A percentile compares a stretch with the other conserved stretches of the same genome.
These are phyloP conservation scores for Tuberolachnus salignus DNA, from an alignment of 2,888 invertebrate genomes.

Conservation along the genomic window DNA sequence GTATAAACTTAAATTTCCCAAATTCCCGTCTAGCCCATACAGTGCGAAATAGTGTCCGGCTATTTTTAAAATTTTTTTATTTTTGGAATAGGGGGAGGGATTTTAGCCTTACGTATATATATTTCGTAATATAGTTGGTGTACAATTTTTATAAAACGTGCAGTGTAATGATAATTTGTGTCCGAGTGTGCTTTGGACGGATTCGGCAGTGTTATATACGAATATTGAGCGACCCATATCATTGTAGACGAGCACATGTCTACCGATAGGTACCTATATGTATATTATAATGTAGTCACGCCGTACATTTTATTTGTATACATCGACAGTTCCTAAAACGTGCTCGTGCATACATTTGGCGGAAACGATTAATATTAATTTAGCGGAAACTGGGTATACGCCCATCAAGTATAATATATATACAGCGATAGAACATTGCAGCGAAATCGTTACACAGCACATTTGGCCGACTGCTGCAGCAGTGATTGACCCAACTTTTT, in stretches of 20 bases:
- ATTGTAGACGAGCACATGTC: not conserved
- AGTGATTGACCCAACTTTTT: slow-evolving; percentile 30
- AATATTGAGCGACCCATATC: not conserved
- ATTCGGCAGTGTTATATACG: slow-evolving; percentile 11
- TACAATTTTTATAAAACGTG: no score
- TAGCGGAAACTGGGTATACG: slow-evolving; percentile 45
- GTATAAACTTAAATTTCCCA: no score
- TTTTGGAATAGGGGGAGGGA: no score
- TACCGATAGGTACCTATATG: no score
- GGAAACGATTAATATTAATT: slow-evolving; percentile 49
- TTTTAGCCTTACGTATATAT: no score
- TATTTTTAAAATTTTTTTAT: no score
- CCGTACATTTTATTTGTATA: slow-evolving; percentile 30
- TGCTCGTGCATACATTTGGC: slow-evolving; percentile 33
- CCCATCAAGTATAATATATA: not conserved
- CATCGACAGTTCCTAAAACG: slow-evolving; percentile 27
- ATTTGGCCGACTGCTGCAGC: slow-evolving; percentile 1
- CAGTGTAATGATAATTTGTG: no score
- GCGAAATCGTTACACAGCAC: slow-evolving; percentile 36
- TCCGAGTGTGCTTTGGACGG: not conserved
- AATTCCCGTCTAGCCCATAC: no score
- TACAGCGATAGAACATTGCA: slow-evolving; percentile 1
- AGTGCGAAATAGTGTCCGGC: no score
- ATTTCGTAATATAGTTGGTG: no score
- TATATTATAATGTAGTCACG: not conserved